phyloP scores from a whole-genome alignment of 2,113 vertebrate genomes.

The Merops nubicus region DNA sequence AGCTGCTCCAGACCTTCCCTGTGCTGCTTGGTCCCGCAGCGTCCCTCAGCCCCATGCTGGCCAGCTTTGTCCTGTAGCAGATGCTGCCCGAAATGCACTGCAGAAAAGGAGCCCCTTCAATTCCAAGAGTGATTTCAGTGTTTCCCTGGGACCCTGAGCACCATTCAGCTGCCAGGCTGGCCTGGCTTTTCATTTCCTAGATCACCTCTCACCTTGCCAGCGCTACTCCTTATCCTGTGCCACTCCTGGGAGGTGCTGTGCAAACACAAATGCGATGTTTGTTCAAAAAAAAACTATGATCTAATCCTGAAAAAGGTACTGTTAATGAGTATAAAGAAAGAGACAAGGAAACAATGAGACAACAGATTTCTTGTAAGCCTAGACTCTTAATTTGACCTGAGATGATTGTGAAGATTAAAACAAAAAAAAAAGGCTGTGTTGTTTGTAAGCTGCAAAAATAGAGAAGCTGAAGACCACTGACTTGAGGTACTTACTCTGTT shows the following conservation, averaged over 20 bases:
- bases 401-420: neutral
- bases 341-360: neutral
- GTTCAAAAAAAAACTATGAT: neutral
- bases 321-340: neutral
- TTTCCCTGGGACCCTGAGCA: neutral
- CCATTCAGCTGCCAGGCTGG: neutral
- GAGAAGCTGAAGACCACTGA: neutral
- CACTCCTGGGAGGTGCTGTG: neutral
- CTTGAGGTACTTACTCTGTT: neutral
- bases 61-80: neutral
- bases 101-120: rapidly evolving
- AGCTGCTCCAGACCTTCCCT: neutral
- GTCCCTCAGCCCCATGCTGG: neutral
- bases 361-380: neutral
- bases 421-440: neutral
- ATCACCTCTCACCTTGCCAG: neutral
- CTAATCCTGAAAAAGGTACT: neutral
- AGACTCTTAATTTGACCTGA: neutral
- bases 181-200: neutral
- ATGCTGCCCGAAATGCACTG: rapidly evolving
- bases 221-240: rapidly evolving
- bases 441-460: neutral
- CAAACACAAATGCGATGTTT: neutral
- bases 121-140: neutral
- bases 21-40: neutral